Conservation (phyloP, 2,888 invertebrate genomes). For the Pocota personata region DNA sequence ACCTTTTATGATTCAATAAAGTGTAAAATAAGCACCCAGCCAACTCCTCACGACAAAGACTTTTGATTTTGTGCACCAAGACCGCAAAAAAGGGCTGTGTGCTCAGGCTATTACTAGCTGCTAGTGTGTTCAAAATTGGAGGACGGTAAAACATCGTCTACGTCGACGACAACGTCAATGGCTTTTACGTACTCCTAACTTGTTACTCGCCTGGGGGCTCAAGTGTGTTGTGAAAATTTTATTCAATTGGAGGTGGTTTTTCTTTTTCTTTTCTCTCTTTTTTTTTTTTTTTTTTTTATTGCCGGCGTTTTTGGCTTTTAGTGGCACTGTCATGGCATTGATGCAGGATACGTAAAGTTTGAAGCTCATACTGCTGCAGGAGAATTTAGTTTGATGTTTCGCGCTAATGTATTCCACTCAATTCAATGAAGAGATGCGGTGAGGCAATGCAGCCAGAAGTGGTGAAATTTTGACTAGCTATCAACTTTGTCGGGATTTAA, state of each 20-base stretch:
- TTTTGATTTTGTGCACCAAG: conserved; percentile 70
- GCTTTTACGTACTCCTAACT: conserved; percentile 69
- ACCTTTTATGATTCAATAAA: conserved; percentile 72
- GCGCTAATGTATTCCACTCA: conserved; percentile 70
- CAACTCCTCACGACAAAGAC: conserved; percentile 60
- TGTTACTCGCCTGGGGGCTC: conserved; percentile 61
- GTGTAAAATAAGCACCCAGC: conserved; percentile 69
- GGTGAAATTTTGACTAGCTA: conserved; percentile 52
- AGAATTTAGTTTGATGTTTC: conserved; percentile 65
- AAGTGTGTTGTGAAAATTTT: conserved; percentile 69
- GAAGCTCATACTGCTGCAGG: conserved; percentile 29
- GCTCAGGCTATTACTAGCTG: conserved; percentile 44
- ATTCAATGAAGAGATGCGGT: conserved; percentile 40
- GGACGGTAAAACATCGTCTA: conserved; percentile 46
- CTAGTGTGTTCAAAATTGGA: conserved; percentile 30
- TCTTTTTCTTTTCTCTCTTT: conserved; percentile 11
- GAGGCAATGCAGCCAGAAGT: conserved; percentile 28
- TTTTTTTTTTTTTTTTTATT: conserved; percentile 45
- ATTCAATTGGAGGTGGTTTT: conserved; percentile 67
- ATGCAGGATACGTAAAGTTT: conserved; percentile 63
- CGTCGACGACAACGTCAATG: conserved; percentile 54
- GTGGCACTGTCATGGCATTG: conserved; percentile 51
- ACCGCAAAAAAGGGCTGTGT: conserved; percentile 65
- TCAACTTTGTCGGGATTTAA: conserved; percentile 69
- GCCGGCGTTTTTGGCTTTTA: conserved; percentile 65